Base-by-base conservation (phyloP, 1,140 invertebrate genomes). In the Coptotermes formosanus region DNA sequence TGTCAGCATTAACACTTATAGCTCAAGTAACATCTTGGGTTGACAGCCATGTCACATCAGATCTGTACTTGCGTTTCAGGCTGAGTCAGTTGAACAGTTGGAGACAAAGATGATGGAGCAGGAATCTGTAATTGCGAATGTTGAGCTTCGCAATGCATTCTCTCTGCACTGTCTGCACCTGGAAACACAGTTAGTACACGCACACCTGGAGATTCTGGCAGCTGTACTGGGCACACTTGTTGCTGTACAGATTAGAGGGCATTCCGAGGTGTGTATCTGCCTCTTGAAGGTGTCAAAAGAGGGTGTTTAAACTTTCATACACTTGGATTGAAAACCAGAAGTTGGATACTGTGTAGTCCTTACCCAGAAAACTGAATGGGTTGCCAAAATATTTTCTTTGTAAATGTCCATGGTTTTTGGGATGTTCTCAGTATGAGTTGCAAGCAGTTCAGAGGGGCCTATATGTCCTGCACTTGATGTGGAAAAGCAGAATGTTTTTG, bases 111-210 rank as follows among this genome's bases (percentile, higher is more conserved):
- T 95, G 92, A 90, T 95, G 82, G 92, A 94, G 75, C 95, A 95
- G 91, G 95, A 95, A 89, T 93, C 93, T 87, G 92, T 95, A 30
- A 95, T 95, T 85, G 93, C 93, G 1, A 95, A 94, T 87, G 94
- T 95, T 88, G 95, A 95, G 89, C 92, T 95, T 85, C 91, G 95
- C 84, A 94, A 94, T 88, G 94, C 94, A 84, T 95, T 94, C 90
- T 95, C 94, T 59, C 90, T 96, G 12, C 94, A 95, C 88, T 95
- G 95, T 89, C 91, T 95, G 19, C 94, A 95, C 88, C 93, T 95
- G 93, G 95, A 96, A 90, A 95, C 95, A 0, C 95, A 95, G 87
- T 89, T 95, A 45, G 94, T 96, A 43, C 94, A 95, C 88, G 92
- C 93, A 4, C 93, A 95, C 89, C 90, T 95, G 86, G 94, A 94